A percentile compares a stretch with the other conserved stretches of the same genome.
Conservation (phyloP, 2,888 invertebrate species). For the Stratiomys singularior region DNA sequence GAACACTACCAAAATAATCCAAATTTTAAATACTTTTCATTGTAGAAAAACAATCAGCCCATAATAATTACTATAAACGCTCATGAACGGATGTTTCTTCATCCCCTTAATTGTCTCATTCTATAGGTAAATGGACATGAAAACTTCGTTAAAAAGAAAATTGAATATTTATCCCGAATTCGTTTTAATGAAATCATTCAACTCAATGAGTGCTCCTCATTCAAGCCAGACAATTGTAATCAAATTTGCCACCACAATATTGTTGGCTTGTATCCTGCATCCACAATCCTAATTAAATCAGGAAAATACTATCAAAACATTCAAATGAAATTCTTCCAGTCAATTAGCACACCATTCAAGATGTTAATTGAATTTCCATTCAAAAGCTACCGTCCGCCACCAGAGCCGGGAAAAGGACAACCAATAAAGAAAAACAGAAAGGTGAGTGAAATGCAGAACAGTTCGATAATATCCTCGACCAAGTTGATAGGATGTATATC, state of each 20-base stretch:
- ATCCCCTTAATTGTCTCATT: too few species aligned
- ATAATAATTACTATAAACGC: too few species aligned
- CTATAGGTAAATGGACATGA: too few species aligned
- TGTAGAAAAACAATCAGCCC: too few species aligned
- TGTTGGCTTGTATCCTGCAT: constrained; percentile 42
- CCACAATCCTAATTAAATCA: constrained; percentile 32
- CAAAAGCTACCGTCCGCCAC: constrained; percentile 12
- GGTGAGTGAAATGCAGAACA: not conserved
- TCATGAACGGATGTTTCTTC: too few species aligned
- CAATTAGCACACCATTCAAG: constrained; percentile 52
- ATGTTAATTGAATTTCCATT: constrained; percentile 48
- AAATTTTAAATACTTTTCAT: too few species aligned
- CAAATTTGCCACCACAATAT: constrained; percentile 45
- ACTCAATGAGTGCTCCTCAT: not conserved
- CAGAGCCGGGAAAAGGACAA: constrained; percentile 26
- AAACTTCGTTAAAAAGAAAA: too few species aligned
- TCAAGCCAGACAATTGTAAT: constrained; percentile 32
- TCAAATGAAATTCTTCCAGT: constrained; percentile 51
- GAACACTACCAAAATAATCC: too few species aligned
- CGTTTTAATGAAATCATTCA: not conserved
- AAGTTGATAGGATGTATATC: constrained; percentile 14
- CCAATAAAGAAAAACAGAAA: not conserved
- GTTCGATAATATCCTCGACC: not conserved
- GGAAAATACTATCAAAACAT: constrained; percentile 42
- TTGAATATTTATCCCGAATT: too few species aligned